Conservation (phyloP, 2,113 vertebrate genomes). For the Coreoperca whiteheadi region DNA sequence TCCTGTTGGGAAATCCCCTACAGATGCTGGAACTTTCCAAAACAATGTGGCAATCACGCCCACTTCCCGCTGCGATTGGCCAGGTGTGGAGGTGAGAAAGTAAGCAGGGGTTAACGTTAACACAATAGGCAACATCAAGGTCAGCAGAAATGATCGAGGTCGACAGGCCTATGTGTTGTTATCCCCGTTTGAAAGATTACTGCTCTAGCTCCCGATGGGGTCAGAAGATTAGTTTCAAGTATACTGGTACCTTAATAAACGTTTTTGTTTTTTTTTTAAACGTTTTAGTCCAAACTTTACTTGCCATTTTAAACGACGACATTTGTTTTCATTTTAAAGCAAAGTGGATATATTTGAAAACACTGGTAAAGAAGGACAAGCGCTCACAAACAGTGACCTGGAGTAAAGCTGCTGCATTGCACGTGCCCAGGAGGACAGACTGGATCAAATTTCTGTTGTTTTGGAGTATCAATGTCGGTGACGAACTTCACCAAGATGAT, state of each 20-base stretch:
- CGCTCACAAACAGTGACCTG: neutral
- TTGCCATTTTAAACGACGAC: no score
- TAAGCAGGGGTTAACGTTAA: neutral
- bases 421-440: neutral
- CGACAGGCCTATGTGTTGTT: no score
- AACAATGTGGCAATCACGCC: neutral
- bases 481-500: neutral
- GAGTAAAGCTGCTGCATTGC: neutral
- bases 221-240: no score
- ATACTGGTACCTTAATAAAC: no score
- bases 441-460: neutral
- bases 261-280: no score
- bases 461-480: neutral
- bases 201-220: no score
- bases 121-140: no score
- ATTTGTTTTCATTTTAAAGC: no score
- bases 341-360: neutral
- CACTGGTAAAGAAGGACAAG: conserved; percentile 3
- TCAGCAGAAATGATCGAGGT: no score
- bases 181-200: no score
- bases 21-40: neutral
- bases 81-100: neutral
- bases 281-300: no score
- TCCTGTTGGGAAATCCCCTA: no score
- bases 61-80: neutral